Percentiles rank a stretch among this genome's conserved stretches.
These are phyloP conservation scores for Aricia agestis DNA, from an alignment of 1,140 invertebrate genomes.

Conservation along the genomic window DNA sequence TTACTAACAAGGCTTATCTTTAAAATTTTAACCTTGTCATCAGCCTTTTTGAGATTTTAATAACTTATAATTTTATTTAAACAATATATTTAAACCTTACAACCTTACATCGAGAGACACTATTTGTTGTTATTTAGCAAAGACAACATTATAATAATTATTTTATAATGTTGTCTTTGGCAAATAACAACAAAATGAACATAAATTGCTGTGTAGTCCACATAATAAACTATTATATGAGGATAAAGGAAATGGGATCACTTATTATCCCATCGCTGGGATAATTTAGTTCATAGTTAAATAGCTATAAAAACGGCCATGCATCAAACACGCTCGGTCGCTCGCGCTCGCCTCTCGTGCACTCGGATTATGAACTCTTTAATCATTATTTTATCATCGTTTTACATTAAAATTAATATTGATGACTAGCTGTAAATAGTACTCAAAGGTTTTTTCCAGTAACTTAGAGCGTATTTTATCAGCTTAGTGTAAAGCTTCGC, in stretches of 20 bases:
- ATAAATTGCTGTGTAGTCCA: neutral
- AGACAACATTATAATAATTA: too few species aligned
- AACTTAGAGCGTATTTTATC: too few species aligned
- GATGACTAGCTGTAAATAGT: neutral
- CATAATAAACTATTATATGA: neutral
- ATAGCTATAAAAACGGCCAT: slow-evolving; percentile 56
- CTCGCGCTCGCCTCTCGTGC: slow-evolving; percentile 34
- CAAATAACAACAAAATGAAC: neutral
- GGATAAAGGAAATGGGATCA: slow-evolving; percentile 5
- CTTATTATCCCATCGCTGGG: slow-evolving; percentile 34
- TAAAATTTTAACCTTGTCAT: too few species aligned
- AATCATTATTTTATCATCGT: slow-evolving; percentile 42
- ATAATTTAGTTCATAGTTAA: slow-evolving; percentile 53
- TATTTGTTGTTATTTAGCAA: too few species aligned
- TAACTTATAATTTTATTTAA: too few species aligned
- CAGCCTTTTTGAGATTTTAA: too few species aligned
- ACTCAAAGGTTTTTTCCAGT: slow-evolving; percentile 21
- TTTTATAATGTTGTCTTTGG: too few species aligned
- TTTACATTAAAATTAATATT: slow-evolving; percentile 1
- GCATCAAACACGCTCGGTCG: slow-evolving; percentile 59
- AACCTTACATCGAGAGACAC: too few species aligned
- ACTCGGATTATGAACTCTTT: slow-evolving; percentile 25
- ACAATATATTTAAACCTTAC: too few species aligned
- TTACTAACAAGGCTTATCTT: too few species aligned
- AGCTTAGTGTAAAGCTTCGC: too few species aligned